Conservation (phyloP, 1,140 invertebrate species). For the Cephus cinctus region DNA sequence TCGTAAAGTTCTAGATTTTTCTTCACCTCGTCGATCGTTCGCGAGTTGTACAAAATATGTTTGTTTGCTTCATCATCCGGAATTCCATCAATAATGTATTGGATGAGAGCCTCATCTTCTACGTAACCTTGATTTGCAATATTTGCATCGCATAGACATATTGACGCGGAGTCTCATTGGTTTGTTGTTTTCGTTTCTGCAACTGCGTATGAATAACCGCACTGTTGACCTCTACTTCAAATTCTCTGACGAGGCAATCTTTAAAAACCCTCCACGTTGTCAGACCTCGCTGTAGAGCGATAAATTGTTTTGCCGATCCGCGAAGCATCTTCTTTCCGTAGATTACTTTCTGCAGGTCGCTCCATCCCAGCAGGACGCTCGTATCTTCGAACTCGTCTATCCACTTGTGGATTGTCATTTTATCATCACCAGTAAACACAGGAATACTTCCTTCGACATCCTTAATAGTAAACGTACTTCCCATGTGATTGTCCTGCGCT, state of each 20-base stretch:
- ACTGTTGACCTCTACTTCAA: constrained; percentile 20
- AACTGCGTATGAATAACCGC: not conserved
- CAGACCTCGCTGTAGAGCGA: constrained; percentile 1
- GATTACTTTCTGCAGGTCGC: constrained; percentile 19
- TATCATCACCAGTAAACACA: constrained; percentile 9
- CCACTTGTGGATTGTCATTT: constrained; percentile 15
- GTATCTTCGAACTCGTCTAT: constrained; percentile 20
- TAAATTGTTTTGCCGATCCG: constrained; percentile 15
- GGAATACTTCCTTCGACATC: constrained; percentile 16
- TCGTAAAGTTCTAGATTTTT: not conserved
- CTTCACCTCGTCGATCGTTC: constrained; percentile 8
- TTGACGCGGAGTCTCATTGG: constrained; percentile 17
- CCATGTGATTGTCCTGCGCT: not conserved
- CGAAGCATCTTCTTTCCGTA: constrained; percentile 14
- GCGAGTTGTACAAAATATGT: constrained; percentile 14
- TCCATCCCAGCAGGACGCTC: constrained; percentile 11
- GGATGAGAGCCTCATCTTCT: constrained; percentile 23
- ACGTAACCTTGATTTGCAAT: constrained; percentile 17
- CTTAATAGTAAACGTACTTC: constrained; percentile 2
- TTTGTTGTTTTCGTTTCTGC: not conserved
- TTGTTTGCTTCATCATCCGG: constrained; percentile 14
- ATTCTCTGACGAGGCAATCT: constrained; percentile 19
- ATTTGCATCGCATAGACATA: constrained; percentile 21
- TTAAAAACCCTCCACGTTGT: constrained; percentile 19
- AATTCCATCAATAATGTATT: no score